Evolutionary conservation across 2,888 invertebrate species (phyloP).

Genomic region (Cerceris ruficornis): DNA sequence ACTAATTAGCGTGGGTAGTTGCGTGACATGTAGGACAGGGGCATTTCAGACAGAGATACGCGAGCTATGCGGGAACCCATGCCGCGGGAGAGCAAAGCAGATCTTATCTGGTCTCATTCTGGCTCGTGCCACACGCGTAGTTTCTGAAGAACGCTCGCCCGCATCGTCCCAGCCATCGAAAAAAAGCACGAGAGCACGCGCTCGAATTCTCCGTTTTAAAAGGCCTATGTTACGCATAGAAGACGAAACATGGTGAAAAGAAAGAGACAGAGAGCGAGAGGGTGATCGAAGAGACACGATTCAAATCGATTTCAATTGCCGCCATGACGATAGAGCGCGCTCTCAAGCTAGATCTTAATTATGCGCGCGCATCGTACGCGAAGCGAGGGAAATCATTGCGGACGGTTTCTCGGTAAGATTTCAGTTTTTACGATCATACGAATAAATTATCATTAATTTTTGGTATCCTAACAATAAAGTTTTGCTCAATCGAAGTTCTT

Average conservation of each 20-base stretch:
- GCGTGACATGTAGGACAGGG: constrained; percentile 72
- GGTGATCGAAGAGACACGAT: background rate
- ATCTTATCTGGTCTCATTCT: constrained; percentile 54
- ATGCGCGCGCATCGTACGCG: too few relatives aligned
- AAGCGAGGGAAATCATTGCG: too few relatives aligned
- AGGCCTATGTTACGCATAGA: background rate
- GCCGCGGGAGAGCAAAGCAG: constrained; percentile 39
- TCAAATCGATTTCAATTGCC: background rate
- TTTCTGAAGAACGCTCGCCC: constrained; percentile 30
- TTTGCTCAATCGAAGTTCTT: too few relatives aligned
- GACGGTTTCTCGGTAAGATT: too few relatives aligned
- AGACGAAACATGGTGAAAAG: too few relatives aligned
- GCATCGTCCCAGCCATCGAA: constrained; percentile 10
- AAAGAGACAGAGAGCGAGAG: too few relatives aligned
- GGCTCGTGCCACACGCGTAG: constrained; percentile 55
- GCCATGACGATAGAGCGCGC: background rate
- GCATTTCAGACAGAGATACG: constrained; percentile 33
- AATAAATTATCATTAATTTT: too few relatives aligned
- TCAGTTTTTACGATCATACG: too few relatives aligned
- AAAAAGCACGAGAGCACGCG: background rate
- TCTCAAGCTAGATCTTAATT: background rate
- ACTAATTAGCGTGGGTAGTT: constrained; percentile 72
- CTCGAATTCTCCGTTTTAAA: background rate
- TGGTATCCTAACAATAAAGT: too few relatives aligned
- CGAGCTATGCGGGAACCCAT: constrained; percentile 23